Evolutionary conservation across 2,797 vertebrate genomes (phyloP), one percentile per base, ranked within the genome.

Genomic region (Coendou prehensilis): DNA sequence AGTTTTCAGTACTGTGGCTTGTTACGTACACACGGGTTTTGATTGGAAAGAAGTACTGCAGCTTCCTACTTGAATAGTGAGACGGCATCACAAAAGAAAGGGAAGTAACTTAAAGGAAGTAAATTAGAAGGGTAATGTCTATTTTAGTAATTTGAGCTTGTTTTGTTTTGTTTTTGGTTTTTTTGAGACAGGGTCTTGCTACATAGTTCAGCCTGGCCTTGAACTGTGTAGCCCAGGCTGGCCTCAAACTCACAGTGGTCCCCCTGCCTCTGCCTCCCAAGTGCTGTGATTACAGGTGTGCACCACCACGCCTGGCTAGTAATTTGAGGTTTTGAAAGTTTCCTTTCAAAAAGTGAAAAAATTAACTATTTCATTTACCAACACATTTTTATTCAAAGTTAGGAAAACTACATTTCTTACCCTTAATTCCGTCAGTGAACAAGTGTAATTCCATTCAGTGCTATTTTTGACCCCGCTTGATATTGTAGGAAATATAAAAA

Each of bases 71-170:
- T 97, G 17, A 96, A 61, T 88, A 94, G 88, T 95, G 80, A 96
- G 76, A 81, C 79, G 71, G 45, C 73, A 78, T 41, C 89, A 93
- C 67, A 87, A 54, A 95, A 96, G 95, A 96, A 95, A 89, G 63
- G 89, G 84, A 96, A 96, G 93, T 96, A 87, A 69, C 41, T 95
- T 91, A 95, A 90, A 91, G 93, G 91, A 96, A 97, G 95, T 97
- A 75, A 87, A 71, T 84, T 93, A 95, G 76, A 89, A 94, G 69
- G 30, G 50, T 69, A 80, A 14, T 89, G 37, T 87, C 82, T 96
- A 86, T 87, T 95, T 96, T 96, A 90, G 82, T 91, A 93, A 94
- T 80, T 88, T 63, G 61, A 63, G 61, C 0, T 22, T 20, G 37
- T 41, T 41, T 41, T 41, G 37, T 57, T 57, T 57, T 6, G 1